Percentiles rank a stretch among this genome's conserved stretches.
Conservation (phyloP, 2,113 vertebrate species). For the Morone saxatilis region DNA sequence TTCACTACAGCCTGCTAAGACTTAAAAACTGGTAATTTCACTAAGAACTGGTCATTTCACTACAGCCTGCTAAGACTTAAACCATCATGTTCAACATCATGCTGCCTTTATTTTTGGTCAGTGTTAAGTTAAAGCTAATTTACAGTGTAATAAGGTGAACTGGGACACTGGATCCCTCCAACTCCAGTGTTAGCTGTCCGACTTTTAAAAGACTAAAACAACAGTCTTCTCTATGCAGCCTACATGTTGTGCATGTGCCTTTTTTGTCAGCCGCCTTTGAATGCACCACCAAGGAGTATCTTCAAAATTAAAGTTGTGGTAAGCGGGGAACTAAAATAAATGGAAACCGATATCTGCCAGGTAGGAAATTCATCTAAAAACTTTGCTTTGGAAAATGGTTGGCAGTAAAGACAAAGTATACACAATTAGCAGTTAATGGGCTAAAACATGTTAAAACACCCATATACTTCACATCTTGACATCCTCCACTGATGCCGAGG, state of each 20-base stretch:
- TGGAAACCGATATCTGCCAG: background rate
- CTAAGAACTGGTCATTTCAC: background rate
- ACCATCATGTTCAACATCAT: background rate
- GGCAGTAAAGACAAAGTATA: slow-evolving; percentile 19
- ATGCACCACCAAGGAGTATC: background rate
- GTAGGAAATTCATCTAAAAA: background rate
- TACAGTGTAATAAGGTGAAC: background rate
- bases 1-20: background rate
- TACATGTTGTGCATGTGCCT: background rate
- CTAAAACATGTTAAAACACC: slow-evolving; percentile 17
- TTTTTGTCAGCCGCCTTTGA: background rate
- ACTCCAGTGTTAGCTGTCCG: background rate
- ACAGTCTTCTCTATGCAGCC: background rate
- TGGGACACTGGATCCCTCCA: background rate
- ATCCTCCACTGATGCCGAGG: slow-evolving; percentile 8
- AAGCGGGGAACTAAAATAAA: background rate
- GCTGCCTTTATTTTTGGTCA: background rate
- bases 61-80: background rate
- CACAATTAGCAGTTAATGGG: slow-evolving; percentile 32
- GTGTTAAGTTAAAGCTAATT: background rate
- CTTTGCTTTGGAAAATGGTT: background rate
- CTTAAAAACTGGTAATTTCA: background rate
- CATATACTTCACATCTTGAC: background rate
- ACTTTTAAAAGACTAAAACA: background rate
- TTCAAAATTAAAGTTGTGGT: background rate